These are phyloP conservation scores for Reticulitermes speratus DNA, from an alignment of 1,140 invertebrate genomes.

Conservation along the genomic window DNA sequence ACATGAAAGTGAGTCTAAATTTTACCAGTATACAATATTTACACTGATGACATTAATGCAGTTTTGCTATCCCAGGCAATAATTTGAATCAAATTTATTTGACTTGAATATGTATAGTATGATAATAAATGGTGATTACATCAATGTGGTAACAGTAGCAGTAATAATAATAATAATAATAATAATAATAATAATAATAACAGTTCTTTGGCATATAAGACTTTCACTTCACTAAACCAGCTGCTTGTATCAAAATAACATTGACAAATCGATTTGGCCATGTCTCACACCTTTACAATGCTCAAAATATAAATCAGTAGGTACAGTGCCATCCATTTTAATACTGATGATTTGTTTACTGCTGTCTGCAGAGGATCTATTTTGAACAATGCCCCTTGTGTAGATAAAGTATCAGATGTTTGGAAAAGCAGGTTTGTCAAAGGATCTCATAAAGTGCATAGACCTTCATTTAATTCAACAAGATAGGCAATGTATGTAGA, in stretches of 20 bases:
- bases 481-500: too few species aligned
- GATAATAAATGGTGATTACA: neutral
- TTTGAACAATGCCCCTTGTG: too few species aligned
- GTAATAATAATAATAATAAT: too few species aligned
- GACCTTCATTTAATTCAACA: too few species aligned
- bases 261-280: neutral
- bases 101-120: neutral
- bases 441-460: too few species aligned
- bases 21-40: neutral
- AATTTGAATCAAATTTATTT: neutral
- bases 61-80: neutral
- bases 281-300: neutral
- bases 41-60: neutral
- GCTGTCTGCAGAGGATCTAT: too few species aligned
- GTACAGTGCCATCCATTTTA: neutral
- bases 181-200: neutral
- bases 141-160: neutral
- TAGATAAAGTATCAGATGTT: too few species aligned
- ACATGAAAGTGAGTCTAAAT: neutral
- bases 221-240: neutral
- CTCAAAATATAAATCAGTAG: neutral
- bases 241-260: neutral
- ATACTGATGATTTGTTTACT: too few species aligned
- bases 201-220: slow-evolving; percentile 24
- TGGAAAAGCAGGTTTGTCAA: too few species aligned